Evolutionary conservation across 1,140 invertebrate species (phyloP), one percentile per base, ranked within the genome.

Genomic region (Trichonephila clavipes): DNA sequence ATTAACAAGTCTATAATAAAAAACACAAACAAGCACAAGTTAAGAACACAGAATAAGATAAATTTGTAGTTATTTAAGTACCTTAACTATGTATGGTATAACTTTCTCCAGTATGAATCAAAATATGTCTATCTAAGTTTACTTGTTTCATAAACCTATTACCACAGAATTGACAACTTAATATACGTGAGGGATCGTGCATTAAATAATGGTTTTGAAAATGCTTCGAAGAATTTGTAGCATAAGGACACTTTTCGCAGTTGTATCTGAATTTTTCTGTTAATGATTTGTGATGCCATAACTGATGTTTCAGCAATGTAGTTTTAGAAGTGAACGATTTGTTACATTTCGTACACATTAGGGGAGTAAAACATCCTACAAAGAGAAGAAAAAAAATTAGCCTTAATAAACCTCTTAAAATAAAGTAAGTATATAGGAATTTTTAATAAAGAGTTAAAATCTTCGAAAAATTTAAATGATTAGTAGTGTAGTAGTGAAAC

Each of bases 251-350:
- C 4, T 24, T 40, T 21, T 61, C 18, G 44, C 90, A 92, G 24
- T 86, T 86, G 28, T 83, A 92, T 85, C 62, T 44, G 62, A 85
- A 92, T 7, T 24, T 51, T 21, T n/a, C 14, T 28, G 14, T 12
- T 51, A 40, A 34, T 40, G 81, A 85, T 69, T 85, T 85, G 85
- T 85, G 90, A 86, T 92, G 90, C 90, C 90, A 92, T 81, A 92
- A 85, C 21, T 58, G 64, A 86, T 92, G 90, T 28, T 81, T 66
- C 44, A 59, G 16, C n/a, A 92, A 51, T 51, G 90, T 92, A 28
- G 81, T 59, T 92, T 66, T 28, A 4, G 90, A 86, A 34, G 44
- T 61, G 69, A 92, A 92, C 59, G 44, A 85, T 28, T 92, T 92
- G n/a, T 16, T 14, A 77, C 77, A 92, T 24, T 34, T 62, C n/a